Evolutionary conservation across 2,888 invertebrate genomes (phyloP), one percentile per base, ranked within the genome.

Genomic region (Limenitis camilla): DNA sequence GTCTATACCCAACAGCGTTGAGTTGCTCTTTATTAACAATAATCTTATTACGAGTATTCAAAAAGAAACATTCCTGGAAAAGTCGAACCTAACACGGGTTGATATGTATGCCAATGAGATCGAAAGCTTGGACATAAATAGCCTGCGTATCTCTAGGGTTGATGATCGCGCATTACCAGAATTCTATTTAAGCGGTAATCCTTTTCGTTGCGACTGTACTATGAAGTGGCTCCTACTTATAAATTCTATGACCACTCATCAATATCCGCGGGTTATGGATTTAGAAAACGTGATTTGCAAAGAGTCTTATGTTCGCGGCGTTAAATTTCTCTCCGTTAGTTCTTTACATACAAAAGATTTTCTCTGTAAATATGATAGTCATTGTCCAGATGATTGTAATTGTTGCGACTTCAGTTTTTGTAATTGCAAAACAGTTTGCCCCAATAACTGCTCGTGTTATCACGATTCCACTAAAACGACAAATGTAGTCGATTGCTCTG

Each of bases 371-470:
- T 97, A 96, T 81, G 94, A 95, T 66, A 92, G 92, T 32, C 94
- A 96, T 74, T 98, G 98, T 78, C 96, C 96, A 67, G 93, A 96
- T 32, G 89, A 94, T 40, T 98, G 98, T 76, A 94, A 95, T 71
- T 98, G 98, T 82, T 98, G 98, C 81, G 97, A 97, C 76, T 97
- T 95, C 78, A 96, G 95, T 78, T 94, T 94, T 57, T 98, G 98
- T 82, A 96, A 96, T 80, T 98, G 98, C 81, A 96, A 96, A 87
- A 94, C 95, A 92, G 94, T 94, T 59, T 98, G 98, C 72, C 98
- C 98, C 5, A 90, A 91, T 63, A 95, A 95, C 71, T 98, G 98
- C 88, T 93, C 94, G 63, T 98, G 98, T 79, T 97, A 95, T 88
- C 96, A 96, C 81, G 97, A 98, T 75, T 94, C 95, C 68, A 92